A percentile compares a stretch with the other conserved stretches of the same genome.
These are phyloP conservation scores for Whitmania pigra DNA, from an alignment of 1,140 invertebrate genomes.

Conservation along the genomic window DNA sequence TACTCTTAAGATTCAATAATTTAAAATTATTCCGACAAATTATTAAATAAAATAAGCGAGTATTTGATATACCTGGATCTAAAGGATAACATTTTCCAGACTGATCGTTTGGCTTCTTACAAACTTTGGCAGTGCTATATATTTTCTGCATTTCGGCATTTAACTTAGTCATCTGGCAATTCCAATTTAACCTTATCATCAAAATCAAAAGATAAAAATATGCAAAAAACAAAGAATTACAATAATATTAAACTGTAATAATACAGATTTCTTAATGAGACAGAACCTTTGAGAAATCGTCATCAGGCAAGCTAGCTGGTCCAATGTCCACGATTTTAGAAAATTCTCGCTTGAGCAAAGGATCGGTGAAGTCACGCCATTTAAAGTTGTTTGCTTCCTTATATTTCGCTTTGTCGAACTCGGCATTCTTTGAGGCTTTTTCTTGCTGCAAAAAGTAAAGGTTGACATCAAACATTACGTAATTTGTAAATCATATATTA, in stretches of 20 bases:
- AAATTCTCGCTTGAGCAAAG: neutral
- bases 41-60: neutral
- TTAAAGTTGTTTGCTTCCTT: slow-evolving; percentile 6
- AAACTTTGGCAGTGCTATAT: slow-evolving; percentile 67
- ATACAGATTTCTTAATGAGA: neutral
- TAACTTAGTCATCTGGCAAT: slow-evolving; percentile 48
- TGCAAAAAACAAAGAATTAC: slow-evolving; percentile 11
- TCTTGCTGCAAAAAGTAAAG: neutral
- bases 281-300: slow-evolving; percentile 21
- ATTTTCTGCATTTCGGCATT: slow-evolving; percentile 62
- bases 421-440: slow-evolving; percentile 1
- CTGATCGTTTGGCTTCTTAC: slow-evolving; percentile 45
- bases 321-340: slow-evolving; percentile 50
- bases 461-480: neutral
- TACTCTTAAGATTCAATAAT: neutral
- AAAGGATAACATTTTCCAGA: slow-evolving; percentile 53
- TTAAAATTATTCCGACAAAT: neutral
- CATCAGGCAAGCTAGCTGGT: slow-evolving; percentile 47
- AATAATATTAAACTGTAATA: neutral
- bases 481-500: neutral
- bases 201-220: neutral
- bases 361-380: neutral
- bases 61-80: slow-evolving; percentile 54
- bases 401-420: neutral
- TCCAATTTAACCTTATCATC: neutral